Conservation (phyloP, 2,797 vertebrate genomes). For the Notolabrus celidotus region DNA sequence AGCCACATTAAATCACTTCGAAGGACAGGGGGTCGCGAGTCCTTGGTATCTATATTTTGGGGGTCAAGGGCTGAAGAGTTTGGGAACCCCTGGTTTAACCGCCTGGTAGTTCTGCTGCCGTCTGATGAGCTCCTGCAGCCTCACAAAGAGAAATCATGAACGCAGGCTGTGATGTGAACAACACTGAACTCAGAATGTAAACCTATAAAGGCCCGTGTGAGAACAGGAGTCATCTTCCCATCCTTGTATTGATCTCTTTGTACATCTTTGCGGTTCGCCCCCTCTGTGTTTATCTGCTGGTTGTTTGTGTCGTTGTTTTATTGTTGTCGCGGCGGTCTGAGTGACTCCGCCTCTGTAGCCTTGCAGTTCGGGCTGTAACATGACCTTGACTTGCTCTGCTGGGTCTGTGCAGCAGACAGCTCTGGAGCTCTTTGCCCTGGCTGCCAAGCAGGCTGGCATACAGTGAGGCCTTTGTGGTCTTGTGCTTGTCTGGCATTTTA, state of each 20-base stretch:
- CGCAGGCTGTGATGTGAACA: no score
- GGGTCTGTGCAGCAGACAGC: constrained; percentile 28
- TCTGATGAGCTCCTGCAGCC: no score
- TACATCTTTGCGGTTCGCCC: neutral
- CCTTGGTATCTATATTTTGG: no score
- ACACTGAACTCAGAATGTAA: neutral
- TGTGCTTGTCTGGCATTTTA: constrained; percentile 34
- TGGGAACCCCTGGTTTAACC: no score
- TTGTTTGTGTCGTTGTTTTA: neutral
- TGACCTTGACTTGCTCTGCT: constrained; percentile 51
- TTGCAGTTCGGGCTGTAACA: constrained; percentile 8
- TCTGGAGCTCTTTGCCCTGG: neutral
- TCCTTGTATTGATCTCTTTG: neutral
- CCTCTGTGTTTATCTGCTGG: neutral
- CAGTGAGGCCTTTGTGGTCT: constrained; percentile 58
- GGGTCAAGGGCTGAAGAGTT: no score
- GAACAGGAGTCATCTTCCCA: neutral
- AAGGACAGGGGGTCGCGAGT: no score
- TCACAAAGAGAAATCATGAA: no score
- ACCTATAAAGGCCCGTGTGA: neutral
- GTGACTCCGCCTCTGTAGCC: neutral
- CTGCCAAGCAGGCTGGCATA: constrained; percentile 31
- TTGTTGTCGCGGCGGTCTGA: constrained; percentile 7
- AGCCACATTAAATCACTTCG: no score
- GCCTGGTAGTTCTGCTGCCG: no score